phyloP scores from a whole-genome alignment of 2,113 vertebrate genomes.

The Nansenia antarctica region DNA sequence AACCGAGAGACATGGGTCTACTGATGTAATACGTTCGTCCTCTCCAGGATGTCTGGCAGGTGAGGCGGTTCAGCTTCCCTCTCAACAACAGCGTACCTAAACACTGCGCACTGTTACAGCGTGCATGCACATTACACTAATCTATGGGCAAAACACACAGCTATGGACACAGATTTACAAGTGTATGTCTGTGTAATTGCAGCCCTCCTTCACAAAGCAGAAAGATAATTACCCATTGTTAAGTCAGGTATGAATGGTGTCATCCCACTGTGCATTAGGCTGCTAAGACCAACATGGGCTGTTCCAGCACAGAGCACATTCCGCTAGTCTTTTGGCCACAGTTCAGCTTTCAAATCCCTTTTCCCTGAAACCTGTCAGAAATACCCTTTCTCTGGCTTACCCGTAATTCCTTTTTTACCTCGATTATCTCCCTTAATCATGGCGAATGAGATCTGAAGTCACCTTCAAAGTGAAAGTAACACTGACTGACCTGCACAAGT shows the following conservation, averaged over 20 bases:
- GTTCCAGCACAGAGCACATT: background rate
- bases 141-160: background rate
- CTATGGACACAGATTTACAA: conserved; percentile 46
- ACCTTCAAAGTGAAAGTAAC: conserved; percentile 36
- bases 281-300: conserved; percentile 25
- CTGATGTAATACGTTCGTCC: background rate
- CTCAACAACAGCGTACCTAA: background rate
- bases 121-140: background rate
- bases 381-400: conserved; percentile 12
- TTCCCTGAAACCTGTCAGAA: conserved; percentile 31
- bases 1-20: conserved; percentile 60
- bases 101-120: no score
- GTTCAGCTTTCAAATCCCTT: conserved; percentile 44
- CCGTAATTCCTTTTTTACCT: conserved; percentile 10
- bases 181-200: conserved; percentile 49
- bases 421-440: conserved; percentile 18
- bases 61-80: background rate
- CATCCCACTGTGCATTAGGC: conserved; percentile 41
- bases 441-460: conserved; percentile 32
- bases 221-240: conserved; percentile 63
- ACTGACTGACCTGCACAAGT: background rate
- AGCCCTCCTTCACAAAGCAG: conserved; percentile 43
- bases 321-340: conserved; percentile 24
- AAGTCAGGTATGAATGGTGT: conserved; percentile 52
- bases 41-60: background rate